Percentiles rank a stretch among this genome's conserved stretches.
Evolutionary conservation across 2,888 invertebrate species (phyloP).

Genomic region (Thysanoteuthis rhombus): DNA sequence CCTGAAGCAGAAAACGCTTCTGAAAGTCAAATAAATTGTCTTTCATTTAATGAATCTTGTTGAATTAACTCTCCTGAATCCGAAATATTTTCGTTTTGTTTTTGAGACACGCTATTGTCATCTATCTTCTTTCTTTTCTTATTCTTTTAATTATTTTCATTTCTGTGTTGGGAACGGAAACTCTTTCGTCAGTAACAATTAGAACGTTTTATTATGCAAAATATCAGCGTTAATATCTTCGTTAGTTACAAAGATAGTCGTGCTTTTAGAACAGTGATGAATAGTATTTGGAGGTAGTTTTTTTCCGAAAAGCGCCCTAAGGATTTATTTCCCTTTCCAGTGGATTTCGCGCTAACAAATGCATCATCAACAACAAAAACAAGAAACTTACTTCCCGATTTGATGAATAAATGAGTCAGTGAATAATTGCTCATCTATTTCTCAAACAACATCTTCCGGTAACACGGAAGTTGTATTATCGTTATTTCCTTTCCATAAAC

Average conservation of each 20-base stretch:
- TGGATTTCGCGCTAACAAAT: not conserved
- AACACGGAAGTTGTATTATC: not conserved
- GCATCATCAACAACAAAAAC: not conserved
- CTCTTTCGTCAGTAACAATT: not conserved
- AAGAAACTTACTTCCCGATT: not conserved
- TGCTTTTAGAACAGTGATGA: not conserved
- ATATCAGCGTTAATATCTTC: not conserved
- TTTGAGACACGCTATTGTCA: not conserved
- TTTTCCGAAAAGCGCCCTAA: not conserved
- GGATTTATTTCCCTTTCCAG: not conserved
- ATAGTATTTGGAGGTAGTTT: not conserved
- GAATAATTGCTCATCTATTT: not conserved
- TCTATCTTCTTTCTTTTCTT: not conserved
- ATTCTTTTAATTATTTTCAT: not conserved
- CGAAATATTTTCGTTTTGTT: not conserved
- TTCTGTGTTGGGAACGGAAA: not conserved
- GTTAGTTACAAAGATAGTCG: not conserved
- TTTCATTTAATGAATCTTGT: not conserved
- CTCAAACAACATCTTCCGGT: not conserved
- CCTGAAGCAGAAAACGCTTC: not conserved
- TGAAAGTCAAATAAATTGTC: not conserved
- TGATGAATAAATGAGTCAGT: not conserved
- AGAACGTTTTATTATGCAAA: not conserved
- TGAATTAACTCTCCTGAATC: not conserved
- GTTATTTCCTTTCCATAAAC: not conserved